phyloP scores from a whole-genome alignment of 1,140 invertebrate genomes.

The Pectinophora gossypiella region DNA sequence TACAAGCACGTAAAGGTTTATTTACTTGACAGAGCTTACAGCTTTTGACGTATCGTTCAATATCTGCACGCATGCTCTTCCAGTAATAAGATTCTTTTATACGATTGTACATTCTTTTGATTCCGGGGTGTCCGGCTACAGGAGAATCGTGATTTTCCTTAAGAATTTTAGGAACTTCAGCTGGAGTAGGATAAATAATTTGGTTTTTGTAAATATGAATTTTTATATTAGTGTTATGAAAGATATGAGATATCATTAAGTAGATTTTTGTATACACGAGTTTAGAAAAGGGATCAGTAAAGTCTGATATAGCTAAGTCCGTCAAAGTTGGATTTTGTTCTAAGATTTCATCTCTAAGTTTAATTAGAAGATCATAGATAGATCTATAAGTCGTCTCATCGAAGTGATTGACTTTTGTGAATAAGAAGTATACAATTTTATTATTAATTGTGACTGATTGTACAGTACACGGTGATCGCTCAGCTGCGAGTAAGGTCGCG shows the following conservation, averaged over 20 bases:
- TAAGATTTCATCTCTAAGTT: slow-evolving; percentile 13
- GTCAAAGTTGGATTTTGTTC: neutral
- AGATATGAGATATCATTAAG: slow-evolving; percentile 16
- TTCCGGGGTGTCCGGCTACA: neutral
- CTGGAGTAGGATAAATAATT: slow-evolving; percentile 17
- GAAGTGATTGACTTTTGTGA: slow-evolving; percentile 32
- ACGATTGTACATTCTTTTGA: neutral
- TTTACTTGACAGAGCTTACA: neutral
- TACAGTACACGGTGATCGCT: slow-evolving; percentile 22
- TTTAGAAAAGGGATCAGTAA: slow-evolving; percentile 20
- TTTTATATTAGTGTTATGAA: slow-evolving; percentile 15
- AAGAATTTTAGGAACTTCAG: slow-evolving; percentile 19
- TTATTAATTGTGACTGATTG: slow-evolving; percentile 13
- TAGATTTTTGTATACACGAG: slow-evolving; percentile 18
- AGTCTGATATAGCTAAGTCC: slow-evolving; percentile 22
- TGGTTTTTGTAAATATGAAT: slow-evolving; percentile 12
- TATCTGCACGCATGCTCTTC: neutral
- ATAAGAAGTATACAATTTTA: slow-evolving; percentile 29
- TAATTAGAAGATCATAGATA: slow-evolving; percentile 24
- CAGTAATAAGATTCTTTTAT: neutral
- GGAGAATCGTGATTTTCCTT: slow-evolving; percentile 14
- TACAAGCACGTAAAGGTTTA: neutral
- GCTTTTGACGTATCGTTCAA: neutral
- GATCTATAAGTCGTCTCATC: slow-evolving; percentile 19
- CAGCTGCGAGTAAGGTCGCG: slow-evolving; percentile 14